Conservation (phyloP, 1,140 invertebrate species). For the Philotrypesis tridentata region DNA sequence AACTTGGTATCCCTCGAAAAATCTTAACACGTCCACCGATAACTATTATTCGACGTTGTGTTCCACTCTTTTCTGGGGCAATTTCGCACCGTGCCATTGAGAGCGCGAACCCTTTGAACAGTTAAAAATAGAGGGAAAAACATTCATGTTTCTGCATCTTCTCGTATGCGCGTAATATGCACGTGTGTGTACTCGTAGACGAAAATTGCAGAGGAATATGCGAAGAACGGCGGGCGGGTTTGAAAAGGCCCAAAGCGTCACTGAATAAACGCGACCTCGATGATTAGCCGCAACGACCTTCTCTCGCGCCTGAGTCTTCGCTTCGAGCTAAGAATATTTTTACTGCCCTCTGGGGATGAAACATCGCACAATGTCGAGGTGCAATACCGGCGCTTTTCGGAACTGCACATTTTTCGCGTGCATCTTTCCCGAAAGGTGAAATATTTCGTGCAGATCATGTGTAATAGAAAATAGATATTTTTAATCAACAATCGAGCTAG, state of each 20-base stretch:
- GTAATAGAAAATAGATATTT: slow-evolving; percentile 51
- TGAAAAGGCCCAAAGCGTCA: background rate
- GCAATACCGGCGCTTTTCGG: background rate
- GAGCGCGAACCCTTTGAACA: slow-evolving; percentile 58
- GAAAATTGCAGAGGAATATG: background rate
- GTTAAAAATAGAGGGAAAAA: slow-evolving; percentile 65
- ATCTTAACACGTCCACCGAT: background rate
- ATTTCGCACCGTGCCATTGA: slow-evolving; percentile 54
- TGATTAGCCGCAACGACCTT: slow-evolving; percentile 27
- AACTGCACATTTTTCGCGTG: background rate
- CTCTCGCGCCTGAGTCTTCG: background rate
- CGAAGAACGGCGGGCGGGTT: background rate
- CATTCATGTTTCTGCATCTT: background rate
- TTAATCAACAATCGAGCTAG: slow-evolving; percentile 49
- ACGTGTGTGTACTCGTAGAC: background rate
- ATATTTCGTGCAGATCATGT: background rate
- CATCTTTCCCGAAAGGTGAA: background rate
- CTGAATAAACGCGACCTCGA: slow-evolving; percentile 3
- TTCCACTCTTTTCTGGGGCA: slow-evolving; percentile 57
- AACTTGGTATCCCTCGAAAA: background rate
- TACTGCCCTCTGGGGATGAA: background rate
- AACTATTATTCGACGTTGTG: background rate
- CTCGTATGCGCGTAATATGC: background rate
- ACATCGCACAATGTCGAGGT: background rate
- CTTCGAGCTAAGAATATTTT: slow-evolving; percentile 13